Conservation (phyloP, 2,797 vertebrate genomes). For the Crenichthys baileyi region DNA sequence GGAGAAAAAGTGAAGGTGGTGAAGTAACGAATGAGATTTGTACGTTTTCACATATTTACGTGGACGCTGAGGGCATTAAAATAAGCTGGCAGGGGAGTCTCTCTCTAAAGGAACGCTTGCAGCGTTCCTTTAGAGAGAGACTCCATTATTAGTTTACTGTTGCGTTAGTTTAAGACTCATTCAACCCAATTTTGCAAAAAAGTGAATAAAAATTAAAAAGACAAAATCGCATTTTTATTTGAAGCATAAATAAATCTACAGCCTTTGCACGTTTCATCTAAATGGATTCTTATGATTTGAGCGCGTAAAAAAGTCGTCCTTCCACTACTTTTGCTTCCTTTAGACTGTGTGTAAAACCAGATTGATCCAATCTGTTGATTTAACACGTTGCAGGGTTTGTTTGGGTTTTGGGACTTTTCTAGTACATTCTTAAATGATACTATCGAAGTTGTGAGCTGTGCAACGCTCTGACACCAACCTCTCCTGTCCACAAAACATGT, state of each 20-base stretch:
- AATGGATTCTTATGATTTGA: background rate
- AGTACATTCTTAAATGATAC: background rate
- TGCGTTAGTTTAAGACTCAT: conserved; percentile 70
- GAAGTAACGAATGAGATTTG: background rate
- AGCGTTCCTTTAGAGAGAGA: conserved; percentile 75
- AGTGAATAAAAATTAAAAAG: background rate
- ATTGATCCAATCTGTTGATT: background rate
- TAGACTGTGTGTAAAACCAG: background rate
- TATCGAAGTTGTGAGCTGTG: background rate
- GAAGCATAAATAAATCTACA: conserved; percentile 7
- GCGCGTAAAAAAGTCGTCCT: background rate
- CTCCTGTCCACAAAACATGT: background rate
- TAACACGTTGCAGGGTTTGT: background rate
- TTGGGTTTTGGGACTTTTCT: background rate
- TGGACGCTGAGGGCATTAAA: background rate
- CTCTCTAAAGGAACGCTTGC: no score
- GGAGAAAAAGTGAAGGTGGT: background rate
- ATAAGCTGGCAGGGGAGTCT: conserved; percentile 52
- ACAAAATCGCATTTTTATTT: background rate
- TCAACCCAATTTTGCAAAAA: conserved; percentile 54
- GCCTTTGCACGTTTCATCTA: background rate
- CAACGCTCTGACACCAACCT: background rate
- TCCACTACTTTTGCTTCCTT: background rate
- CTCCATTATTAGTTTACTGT: conserved; percentile 82
- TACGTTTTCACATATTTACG: background rate